Percentiles rank a stretch among this genome's conserved stretches.
These are phyloP conservation scores for Meliscaeva auricollis DNA, from an alignment of 2,888 invertebrate genomes.

Conservation along the genomic window DNA sequence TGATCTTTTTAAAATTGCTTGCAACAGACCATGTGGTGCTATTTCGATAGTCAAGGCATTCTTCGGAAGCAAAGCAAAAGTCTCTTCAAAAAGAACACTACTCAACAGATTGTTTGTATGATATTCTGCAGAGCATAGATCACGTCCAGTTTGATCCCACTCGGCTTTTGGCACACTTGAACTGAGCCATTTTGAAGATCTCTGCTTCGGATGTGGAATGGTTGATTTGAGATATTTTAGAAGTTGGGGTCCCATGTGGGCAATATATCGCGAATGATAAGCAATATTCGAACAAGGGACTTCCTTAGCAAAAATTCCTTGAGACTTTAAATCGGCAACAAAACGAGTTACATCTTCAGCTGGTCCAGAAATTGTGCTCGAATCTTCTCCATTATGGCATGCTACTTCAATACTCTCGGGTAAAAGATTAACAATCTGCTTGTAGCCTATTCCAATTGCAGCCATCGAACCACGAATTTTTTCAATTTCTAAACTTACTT, in stretches of 20 bases:
- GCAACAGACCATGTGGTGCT: constrained; percentile 89
- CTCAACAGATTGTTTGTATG: constrained; percentile 93
- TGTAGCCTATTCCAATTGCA: constrained; percentile 89
- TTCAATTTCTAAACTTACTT: constrained; percentile 89
- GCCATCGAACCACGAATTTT: constrained; percentile 94
- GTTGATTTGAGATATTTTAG: constrained; percentile 87
- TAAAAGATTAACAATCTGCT: constrained; percentile 86
- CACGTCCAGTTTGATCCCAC: constrained; percentile 89
- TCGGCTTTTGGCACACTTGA: constrained; percentile 90
- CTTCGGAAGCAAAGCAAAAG: constrained; percentile 86
- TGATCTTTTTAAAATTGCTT: constrained; percentile 88
- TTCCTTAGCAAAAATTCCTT: constrained; percentile 92
- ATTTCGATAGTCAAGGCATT: constrained; percentile 89
- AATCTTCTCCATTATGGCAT: constrained; percentile 94
- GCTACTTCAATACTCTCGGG: constrained; percentile 93
- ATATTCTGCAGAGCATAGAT: constrained; percentile 91
- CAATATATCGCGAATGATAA: constrained; percentile 94
- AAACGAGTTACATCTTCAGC: constrained; percentile 88
- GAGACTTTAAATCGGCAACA: constrained; percentile 87
- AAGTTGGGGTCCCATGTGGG: constrained; percentile 88
- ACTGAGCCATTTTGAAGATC: constrained; percentile 93
- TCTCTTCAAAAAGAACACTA: constrained; percentile 87
- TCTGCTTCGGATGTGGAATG: constrained; percentile 87
- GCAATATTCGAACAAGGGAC: constrained; percentile 95
- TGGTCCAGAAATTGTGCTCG: constrained; percentile 96